Conservation (phyloP, 1,140 invertebrate species). For the Leptinotarsa lineolata region DNA sequence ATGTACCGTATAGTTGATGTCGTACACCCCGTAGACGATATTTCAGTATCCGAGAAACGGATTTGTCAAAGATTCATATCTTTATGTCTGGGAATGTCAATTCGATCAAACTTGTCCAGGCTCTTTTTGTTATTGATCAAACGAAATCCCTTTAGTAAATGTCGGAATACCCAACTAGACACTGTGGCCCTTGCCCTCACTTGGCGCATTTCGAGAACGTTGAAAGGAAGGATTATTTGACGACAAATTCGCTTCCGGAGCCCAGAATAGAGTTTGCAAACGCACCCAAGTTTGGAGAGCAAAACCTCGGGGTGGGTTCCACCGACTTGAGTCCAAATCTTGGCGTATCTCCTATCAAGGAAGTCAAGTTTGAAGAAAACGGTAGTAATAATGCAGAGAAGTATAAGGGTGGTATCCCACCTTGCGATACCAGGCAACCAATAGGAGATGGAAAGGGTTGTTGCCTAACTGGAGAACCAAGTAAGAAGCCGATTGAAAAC, state of each 20-base stretch:
- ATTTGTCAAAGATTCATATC: too few species aligned
- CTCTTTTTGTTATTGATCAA: constrained; percentile 8
- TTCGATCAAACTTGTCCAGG: neutral
- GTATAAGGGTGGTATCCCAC: constrained; percentile 34
- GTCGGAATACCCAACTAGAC: constrained; percentile 40
- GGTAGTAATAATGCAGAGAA: neutral
- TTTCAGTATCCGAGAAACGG: too few species aligned
- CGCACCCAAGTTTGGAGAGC: constrained; percentile 23
- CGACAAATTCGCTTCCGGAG: constrained; percentile 43
- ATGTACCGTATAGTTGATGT: too few species aligned
- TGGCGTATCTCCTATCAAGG: constrained; percentile 35
- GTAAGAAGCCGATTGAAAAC: constrained; percentile 24
- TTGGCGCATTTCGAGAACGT: constrained; percentile 31
- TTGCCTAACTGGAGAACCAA: constrained; percentile 12
- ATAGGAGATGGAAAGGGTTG: constrained; percentile 21
- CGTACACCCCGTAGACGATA: too few species aligned
- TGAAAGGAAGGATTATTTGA: constrained; percentile 32
- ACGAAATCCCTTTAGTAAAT: constrained; percentile 17
- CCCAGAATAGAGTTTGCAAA: constrained; percentile 38
- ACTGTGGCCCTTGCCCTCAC: constrained; percentile 39
- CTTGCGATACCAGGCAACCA: constrained; percentile 20
- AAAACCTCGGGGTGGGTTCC: constrained; percentile 35
- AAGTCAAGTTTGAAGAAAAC: constrained; percentile 13
- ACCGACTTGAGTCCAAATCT: constrained; percentile 39
- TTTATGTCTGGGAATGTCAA: neutral